Conservation (phyloP, 2,797 vertebrate genomes). For the Malurus splendens region DNA sequence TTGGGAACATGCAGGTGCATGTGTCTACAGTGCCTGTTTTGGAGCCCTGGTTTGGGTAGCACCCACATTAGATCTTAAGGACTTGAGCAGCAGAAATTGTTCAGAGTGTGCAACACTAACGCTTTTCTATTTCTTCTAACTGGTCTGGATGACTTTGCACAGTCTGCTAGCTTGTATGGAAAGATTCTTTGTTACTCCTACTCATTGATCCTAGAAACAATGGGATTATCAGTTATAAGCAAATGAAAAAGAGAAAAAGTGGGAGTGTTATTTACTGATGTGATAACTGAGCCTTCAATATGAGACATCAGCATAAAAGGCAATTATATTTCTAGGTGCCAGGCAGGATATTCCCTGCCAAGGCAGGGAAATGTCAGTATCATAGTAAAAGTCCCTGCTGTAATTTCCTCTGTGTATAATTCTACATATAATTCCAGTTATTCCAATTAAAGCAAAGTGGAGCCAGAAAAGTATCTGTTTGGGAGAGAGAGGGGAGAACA, state of each 20-base stretch:
- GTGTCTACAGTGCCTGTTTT: not conserved
- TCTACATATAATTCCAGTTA: constrained; percentile 2
- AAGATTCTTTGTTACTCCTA: not conserved
- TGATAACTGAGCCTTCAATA: constrained; percentile 28
- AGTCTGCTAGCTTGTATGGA: not conserved
- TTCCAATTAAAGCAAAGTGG: constrained; percentile 6
- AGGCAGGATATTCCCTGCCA: constrained; percentile 27
- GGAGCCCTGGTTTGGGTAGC: not conserved
- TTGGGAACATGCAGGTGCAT: not conserved
- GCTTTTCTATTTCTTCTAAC: not conserved
- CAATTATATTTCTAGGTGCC: constrained; percentile 29
- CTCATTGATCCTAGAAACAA: constrained; percentile 21
- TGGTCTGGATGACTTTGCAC: not conserved
- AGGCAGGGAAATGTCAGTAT: constrained; percentile 12
- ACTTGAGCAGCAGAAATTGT: not conserved
- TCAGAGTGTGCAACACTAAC: not conserved
- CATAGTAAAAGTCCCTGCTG: not conserved
- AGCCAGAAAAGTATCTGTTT: not conserved
- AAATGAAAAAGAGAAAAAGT: constrained; percentile 34
- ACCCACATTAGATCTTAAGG: not conserved
- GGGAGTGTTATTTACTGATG: constrained; percentile 46
- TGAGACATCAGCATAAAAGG: constrained; percentile 45
- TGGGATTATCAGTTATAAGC: not conserved
- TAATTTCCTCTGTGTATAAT: constrained; percentile 43
- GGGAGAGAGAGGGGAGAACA: not conserved